Percentiles rank a stretch among this genome's conserved stretches.
Evolutionary conservation across 2,888 invertebrate genomes (phyloP).

Genomic region (Ornithoptera alexandrae): DNA sequence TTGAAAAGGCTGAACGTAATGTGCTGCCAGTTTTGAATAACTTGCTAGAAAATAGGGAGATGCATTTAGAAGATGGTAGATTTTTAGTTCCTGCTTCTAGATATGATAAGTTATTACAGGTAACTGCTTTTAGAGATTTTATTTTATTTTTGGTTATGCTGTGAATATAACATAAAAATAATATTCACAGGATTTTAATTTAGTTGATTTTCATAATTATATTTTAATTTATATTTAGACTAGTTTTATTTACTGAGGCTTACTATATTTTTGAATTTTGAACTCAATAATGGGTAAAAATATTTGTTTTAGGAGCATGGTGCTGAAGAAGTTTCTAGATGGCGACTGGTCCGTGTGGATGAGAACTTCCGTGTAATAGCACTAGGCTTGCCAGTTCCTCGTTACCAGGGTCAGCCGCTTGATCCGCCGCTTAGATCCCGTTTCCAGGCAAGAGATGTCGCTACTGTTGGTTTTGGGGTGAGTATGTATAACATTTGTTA

Average conservation of each 20-base stretch:
- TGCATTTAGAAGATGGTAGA: slow-evolving; percentile 98
- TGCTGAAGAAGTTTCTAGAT: slow-evolving; percentile 86
- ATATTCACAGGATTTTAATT: too few species aligned
- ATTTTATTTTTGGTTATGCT: not conserved
- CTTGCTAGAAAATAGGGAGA: slow-evolving; percentile 97
- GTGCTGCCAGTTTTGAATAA: slow-evolving; percentile 98
- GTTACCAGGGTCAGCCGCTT: slow-evolving; percentile 94
- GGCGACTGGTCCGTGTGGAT: slow-evolving; percentile 95
- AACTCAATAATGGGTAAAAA: not conserved
- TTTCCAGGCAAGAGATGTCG: slow-evolving; percentile 95
- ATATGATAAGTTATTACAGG: slow-evolving; percentile 93
- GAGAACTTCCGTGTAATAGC: slow-evolving; percentile 96
- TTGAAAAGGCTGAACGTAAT: slow-evolving; percentile 98
- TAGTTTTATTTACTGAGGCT: too few species aligned
- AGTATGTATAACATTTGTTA: slow-evolving; percentile 38
- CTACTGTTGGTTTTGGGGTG: slow-evolving; percentile 84
- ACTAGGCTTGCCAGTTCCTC: slow-evolving; percentile 92
- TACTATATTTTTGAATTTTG: too few species aligned
- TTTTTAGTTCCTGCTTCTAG: slow-evolving; percentile 93
- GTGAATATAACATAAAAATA: too few species aligned
- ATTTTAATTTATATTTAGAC: too few species aligned
- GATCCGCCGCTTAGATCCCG: slow-evolving; percentile 97
- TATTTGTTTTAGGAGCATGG: slow-evolving; percentile 84
- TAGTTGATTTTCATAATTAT: too few species aligned
- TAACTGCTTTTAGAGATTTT: slow-evolving; percentile 48